These are phyloP conservation scores for Sarcophaga rosellei DNA, from an alignment of 2,888 invertebrate species.

Conservation along the genomic window DNA sequence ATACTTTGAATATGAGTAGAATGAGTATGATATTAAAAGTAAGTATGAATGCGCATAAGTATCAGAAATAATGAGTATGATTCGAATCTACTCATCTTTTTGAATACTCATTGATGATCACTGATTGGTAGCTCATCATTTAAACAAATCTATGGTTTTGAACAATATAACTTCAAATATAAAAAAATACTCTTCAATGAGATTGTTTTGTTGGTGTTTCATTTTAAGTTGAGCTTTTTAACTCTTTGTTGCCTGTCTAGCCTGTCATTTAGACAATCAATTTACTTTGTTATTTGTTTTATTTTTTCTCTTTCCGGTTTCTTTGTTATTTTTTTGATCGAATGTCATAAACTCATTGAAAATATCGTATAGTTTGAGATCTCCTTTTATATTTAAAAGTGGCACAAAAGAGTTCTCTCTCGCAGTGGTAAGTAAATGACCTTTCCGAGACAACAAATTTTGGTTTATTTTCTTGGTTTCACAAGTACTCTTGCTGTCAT, in stretches of 20 bases:
- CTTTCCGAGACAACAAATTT: conserved; percentile 44
- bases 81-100: no score
- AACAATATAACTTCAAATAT: background rate
- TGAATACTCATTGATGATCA: no score
- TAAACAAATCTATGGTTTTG: no score
- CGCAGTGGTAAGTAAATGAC: conserved; percentile 10
- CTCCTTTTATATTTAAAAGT: background rate
- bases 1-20: no score
- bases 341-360: conserved; percentile 44
- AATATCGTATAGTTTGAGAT: no score
- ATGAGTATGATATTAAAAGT: no score
- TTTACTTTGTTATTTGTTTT: conserved; percentile 41
- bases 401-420: background rate
- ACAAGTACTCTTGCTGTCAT: conserved; percentile 4
- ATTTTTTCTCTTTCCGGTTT: conserved; percentile 21
- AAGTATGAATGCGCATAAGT: no score
- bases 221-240: conserved; percentile 12
- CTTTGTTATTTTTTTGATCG: conserved; percentile 14
- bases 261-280: conserved; percentile 33
- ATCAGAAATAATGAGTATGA: no score
- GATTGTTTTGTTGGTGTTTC: conserved; percentile 23
- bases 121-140: no score
- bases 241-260: conserved; percentile 26
- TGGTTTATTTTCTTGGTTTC: conserved; percentile 26
- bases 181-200: background rate